Evolutionary conservation across 2,797 vertebrate species (phyloP).

Genomic region (Vireo griseus): DNA sequence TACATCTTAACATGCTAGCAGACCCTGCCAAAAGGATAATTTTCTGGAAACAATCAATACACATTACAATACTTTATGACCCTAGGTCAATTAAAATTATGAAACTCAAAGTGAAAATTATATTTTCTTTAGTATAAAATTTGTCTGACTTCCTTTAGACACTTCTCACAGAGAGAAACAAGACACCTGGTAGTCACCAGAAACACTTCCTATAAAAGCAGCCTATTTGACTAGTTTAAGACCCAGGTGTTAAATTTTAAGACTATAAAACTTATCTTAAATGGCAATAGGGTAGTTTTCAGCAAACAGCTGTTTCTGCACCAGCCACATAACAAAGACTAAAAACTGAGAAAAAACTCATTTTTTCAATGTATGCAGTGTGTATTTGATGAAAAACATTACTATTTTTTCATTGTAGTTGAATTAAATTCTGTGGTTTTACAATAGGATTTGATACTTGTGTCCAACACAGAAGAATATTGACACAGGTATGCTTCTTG

Average conservation of each 20-base stretch:
- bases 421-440: background rate
- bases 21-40: background rate
- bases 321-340: background rate
- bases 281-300: background rate
- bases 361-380: background rate
- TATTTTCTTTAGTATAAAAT: background rate
- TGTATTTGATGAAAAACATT: background rate
- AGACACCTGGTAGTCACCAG: background rate
- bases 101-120: background rate
- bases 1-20: background rate
- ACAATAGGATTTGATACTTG: background rate
- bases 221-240: background rate
- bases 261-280: background rate
- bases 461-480: background rate
- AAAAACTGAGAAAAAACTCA: background rate
- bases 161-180: background rate
- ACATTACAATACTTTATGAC: background rate
- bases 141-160: background rate
- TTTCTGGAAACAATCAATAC: background rate
- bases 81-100: background rate
- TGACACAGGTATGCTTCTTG: background rate
- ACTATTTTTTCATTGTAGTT: background rate
- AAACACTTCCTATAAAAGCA: background rate
- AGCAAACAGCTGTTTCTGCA: background rate
- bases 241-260: background rate